Evolutionary conservation across 2,113 vertebrate species (phyloP).

Genomic region (Sminthopsis crassicaudata): DNA sequence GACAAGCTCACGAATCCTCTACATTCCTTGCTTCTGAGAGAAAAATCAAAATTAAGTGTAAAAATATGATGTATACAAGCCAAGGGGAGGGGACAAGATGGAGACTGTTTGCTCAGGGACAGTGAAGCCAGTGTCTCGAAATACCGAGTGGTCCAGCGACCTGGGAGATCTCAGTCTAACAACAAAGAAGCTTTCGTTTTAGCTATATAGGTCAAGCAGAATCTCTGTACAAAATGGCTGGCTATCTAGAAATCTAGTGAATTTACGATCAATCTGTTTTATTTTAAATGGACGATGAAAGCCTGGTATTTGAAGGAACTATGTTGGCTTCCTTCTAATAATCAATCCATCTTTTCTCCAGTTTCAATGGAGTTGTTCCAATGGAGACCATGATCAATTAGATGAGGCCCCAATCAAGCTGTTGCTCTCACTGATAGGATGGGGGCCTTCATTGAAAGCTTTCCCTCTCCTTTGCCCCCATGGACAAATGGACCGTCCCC

Average conservation of each 20-base stretch:
- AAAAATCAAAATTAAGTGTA: conserved; percentile 16
- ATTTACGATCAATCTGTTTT: background rate
- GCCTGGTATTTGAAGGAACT: background rate
- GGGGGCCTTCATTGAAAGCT: background rate
- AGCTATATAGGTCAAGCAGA: background rate
- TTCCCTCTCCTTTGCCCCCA: background rate
- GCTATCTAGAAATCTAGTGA: background rate
- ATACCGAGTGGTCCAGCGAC: conserved; percentile 23
- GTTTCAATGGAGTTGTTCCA: background rate
- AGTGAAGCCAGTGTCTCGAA: conserved; percentile 11
- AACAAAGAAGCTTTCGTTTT: conserved; percentile 2
- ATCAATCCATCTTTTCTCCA: background rate
- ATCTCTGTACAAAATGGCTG: background rate
- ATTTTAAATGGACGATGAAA: background rate
- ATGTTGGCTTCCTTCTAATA: background rate
- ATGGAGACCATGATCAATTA: background rate
- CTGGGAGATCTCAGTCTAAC: background rate
- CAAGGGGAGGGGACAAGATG: conserved; percentile 9
- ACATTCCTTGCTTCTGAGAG: conserved; percentile 46
- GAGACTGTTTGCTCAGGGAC: conserved; percentile 39
- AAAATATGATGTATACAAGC: conserved; percentile 28
- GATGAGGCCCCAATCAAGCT: background rate
- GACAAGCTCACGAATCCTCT: conserved; percentile 42
- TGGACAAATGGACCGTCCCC: background rate
- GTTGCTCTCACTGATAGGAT: background rate